These are phyloP conservation scores for Leucania comma DNA, from an alignment of 2,888 invertebrate species.

Conservation along the genomic window DNA sequence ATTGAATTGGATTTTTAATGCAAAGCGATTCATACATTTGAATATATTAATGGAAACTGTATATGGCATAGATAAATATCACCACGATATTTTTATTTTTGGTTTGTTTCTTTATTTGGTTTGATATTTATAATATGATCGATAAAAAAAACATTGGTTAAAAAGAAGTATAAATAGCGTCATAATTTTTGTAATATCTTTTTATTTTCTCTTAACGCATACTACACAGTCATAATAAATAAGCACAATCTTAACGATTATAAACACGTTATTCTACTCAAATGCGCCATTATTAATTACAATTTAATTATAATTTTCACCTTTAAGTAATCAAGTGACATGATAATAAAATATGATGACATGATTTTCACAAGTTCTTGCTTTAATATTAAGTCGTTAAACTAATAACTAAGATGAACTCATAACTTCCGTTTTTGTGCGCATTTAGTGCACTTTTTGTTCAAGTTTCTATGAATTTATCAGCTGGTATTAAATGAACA, in stretches of 20 bases:
- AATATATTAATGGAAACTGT: conserved; percentile 52
- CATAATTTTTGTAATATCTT: too few relatives aligned
- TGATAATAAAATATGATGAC: conserved; percentile 42
- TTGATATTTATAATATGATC: conserved; percentile 1
- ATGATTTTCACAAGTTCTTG: conserved; percentile 58
- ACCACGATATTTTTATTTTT: conserved; percentile 21
- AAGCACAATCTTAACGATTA: conserved; percentile 4
- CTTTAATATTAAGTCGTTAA: conserved; percentile 60
- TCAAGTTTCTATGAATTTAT: conserved; percentile 58
- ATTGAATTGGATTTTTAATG: conserved; percentile 58
- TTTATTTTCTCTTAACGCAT: too few relatives aligned
- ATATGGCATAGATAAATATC: conserved; percentile 48
- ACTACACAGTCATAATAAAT: background rate
- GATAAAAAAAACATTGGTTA: background rate
- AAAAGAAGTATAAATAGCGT: too few relatives aligned
- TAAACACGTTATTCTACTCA: conserved; percentile 25
- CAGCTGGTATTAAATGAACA: conserved; percentile 61
- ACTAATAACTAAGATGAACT: conserved; percentile 59
- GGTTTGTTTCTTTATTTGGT: conserved; percentile 13
- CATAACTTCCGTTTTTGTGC: conserved; percentile 53
- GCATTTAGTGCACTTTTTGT: conserved; percentile 54
- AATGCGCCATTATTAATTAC: conserved; percentile 15
- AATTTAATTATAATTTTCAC: conserved; percentile 35
- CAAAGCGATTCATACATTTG: conserved; percentile 55
- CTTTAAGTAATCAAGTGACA: conserved; percentile 43